Conservation (phyloP, 1,140 invertebrate genomes). For the Ostrea denselamellosa region DNA sequence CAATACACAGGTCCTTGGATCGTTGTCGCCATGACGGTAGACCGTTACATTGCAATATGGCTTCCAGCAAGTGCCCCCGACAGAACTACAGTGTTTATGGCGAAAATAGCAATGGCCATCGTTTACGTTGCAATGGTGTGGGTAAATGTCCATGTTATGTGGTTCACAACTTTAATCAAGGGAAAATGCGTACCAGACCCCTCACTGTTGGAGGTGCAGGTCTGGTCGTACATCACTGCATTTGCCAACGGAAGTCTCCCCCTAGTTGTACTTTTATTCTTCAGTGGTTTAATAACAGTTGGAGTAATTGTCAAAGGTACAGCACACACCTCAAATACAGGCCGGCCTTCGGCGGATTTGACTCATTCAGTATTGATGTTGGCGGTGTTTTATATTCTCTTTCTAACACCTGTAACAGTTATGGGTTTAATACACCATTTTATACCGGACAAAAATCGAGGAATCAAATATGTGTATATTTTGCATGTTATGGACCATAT, state of each 20-base stretch:
- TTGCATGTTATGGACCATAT: conserved; percentile 20
- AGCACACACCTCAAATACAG: neutral
- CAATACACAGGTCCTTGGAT: conserved; percentile 70
- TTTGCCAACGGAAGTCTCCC: conserved; percentile 42
- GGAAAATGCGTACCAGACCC: conserved; percentile 24
- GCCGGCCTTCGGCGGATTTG: conserved; percentile 43
- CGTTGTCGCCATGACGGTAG: conserved; percentile 67
- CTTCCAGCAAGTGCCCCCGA: conserved; percentile 56
- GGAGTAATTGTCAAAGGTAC: conserved; percentile 13
- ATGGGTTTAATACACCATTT: conserved; percentile 37
- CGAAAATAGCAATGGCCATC: conserved; percentile 58
- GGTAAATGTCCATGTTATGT: conserved; percentile 52
- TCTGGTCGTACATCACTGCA: conserved; percentile 39
- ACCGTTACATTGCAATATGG: conserved; percentile 68
- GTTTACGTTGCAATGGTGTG: conserved; percentile 48
- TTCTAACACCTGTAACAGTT: conserved; percentile 29
- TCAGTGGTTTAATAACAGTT: conserved; percentile 20
- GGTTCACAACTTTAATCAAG: conserved; percentile 38
- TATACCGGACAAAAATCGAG: neutral
- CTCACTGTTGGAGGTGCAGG: neutral
- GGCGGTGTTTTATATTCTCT: conserved; percentile 22
- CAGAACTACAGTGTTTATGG: conserved; percentile 69
- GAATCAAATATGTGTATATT: neutral
- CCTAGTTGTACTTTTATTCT: conserved; percentile 36
- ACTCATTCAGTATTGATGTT: conserved; percentile 40